Evolutionary conservation across 2,888 invertebrate genomes (phyloP).

Genomic region (Andrena trimmerana): DNA sequence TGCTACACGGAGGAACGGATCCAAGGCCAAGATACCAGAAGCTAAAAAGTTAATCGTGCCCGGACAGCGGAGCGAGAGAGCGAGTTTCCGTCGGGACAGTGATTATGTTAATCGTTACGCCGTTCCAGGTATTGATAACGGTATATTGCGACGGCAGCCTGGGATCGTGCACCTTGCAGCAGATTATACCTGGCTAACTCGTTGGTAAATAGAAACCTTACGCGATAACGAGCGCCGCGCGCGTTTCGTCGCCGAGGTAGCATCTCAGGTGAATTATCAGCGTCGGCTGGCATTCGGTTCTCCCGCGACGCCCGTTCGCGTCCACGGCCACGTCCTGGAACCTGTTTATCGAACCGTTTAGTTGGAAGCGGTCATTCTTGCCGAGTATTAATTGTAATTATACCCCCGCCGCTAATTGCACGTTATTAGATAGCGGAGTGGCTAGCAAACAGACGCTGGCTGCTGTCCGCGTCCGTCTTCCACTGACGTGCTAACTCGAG

Average conservation of each 20-base stretch:
- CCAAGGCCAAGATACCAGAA: constrained; percentile 31
- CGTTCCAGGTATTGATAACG: constrained; percentile 72
- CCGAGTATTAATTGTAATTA: constrained; percentile 79
- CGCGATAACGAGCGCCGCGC: constrained; percentile 68
- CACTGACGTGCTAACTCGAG: constrained; percentile 49
- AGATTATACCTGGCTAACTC: constrained; percentile 72
- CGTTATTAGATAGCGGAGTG: constrained; percentile 77
- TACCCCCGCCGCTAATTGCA: constrained; percentile 76
- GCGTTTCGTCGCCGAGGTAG: constrained; percentile 50
- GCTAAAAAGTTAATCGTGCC: constrained; percentile 56
- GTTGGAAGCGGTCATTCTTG: constrained; percentile 73
- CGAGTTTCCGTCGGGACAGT: constrained; percentile 52
- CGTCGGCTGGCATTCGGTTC: constrained; percentile 40
- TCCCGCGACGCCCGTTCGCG: constrained; percentile 28
- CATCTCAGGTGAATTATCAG: constrained; percentile 61
- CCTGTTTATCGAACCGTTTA: constrained; percentile 74
- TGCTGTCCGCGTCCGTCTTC: constrained; percentile 26
- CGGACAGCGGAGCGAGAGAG: background rate
- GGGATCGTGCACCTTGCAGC: constrained; percentile 63
- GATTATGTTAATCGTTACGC: constrained; percentile 64
- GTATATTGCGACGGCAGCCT: constrained; percentile 44
- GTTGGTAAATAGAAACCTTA: constrained; percentile 71
- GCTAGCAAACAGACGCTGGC: constrained; percentile 73
- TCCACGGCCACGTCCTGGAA: constrained; percentile 41
- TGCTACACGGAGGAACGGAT: constrained; percentile 11